Evolutionary conservation across 2,113 vertebrate genomes (phyloP), one percentile per base, ranked within the genome.

Genomic region (Peromyscus maniculatus): DNA sequence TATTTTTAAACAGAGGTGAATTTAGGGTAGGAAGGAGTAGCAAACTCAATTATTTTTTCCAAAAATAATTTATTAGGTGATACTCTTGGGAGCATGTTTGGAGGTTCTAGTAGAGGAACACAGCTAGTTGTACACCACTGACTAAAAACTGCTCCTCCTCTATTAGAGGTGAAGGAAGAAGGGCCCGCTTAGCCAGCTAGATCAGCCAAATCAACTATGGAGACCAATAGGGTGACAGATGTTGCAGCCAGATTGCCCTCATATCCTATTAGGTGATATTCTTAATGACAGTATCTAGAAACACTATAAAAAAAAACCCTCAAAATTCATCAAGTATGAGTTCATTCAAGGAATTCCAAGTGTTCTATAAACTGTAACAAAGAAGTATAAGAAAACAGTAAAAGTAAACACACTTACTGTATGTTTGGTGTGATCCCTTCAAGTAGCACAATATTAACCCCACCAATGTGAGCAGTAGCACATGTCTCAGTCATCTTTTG

Each of bases 401-500:
- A 52, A 79, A n/a, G 12, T 2, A 22, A 90, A 87, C 11, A 72
- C 24, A 99, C 99, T 98, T 98, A 99, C 99, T 99, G 99, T 96
- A 99, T 99, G 97, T 99, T 99, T 93, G 99, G 99, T 15, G 99
- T 99, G 95, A 99, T 99, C 52, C 99, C 99, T 98, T 99, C 99
- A 97, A 99, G 99, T 31, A 99, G 99, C 75, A 99, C 99, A 0
- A 99, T 99, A 98, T 99, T 99, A 78, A 99, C 99, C 43, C 99
- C 99, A 95, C 99, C 99, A 71, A 99, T 99, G 96, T 99, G 99
- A 98, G 99, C 99, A 3, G 99, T 99, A 46, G 99, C 99, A 97
- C 99, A 99, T 0, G 99, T 99, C 97, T 99, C 99, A 0, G 99
- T 99, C 99, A 99, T 99, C 98, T 99, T 99, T 97, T 99, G 99